Evolutionary conservation across 2,797 vertebrate genomes (phyloP), one percentile per base, ranked within the genome.

Genomic region (Ciconia nigra): DNA sequence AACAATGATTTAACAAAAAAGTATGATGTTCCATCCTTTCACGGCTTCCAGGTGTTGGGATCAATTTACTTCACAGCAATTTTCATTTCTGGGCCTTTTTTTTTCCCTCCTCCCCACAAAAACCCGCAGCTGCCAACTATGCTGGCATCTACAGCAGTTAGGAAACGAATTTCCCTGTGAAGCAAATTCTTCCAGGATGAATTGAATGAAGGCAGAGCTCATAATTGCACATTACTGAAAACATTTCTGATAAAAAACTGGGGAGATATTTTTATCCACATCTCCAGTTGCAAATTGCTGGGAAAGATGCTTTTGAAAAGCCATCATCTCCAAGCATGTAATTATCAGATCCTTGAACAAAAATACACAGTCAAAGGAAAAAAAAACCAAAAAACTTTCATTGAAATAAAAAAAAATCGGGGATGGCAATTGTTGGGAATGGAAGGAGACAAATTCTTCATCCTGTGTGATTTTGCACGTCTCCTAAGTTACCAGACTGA

Each of bases 241-340:
- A 96, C 94, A 96, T 92, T 80, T 88, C 49, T 84, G 97, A 96
- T 98, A 98, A 97, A 96, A 97, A 97, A 89, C 5, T 67, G 39
- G 65, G 46, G 81, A 95, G 97, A 98, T 98, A 98, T 98, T 97
- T 98, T 98, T 98, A 98, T 96, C 98, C 93, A 95, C 77, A 92
- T 98, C 97, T 98, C 97, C 97, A 98, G 97, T 92, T 97, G 97
- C 97, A 98, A 98, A 98, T 97, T 97, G 96, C 97, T 97, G 93
- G 97, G 85, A 98, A 98, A 98, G 97, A 98, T 98, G 96, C 96
- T 98, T 98, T 97, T 98, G 97, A 98, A 98, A 98, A 98, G 96
- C 93, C 97, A 86, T 97, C 95, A 96, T 97, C 96, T 96, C 96
- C 96, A 97, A 98, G 97, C 97, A 92, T 98, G 59, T 97, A 98